Evolutionary conservation across 2,888 invertebrate species (phyloP).

Genomic region (Volucella bombylans): DNA sequence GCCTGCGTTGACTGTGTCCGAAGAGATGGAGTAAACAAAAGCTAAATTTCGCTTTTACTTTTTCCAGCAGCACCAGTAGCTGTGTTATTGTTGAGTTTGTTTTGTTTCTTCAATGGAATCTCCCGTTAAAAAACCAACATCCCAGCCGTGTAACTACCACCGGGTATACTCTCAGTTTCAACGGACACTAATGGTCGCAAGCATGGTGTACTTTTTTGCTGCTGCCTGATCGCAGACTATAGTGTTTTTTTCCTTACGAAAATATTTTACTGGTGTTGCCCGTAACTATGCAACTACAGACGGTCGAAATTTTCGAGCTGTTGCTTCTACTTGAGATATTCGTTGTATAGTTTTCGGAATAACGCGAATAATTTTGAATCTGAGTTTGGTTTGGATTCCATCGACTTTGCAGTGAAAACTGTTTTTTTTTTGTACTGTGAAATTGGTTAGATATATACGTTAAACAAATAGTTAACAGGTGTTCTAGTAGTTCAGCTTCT

Average conservation of each 20-base stretch:
- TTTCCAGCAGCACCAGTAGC: constrained; percentile 20
- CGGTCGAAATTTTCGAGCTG: constrained; percentile 41
- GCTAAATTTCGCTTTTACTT: constrained; percentile 67
- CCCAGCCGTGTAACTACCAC: constrained; percentile 30
- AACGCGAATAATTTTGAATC: neutral
- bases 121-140: constrained; percentile 10
- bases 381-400: neutral
- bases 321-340: constrained; percentile 36
- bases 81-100: constrained; percentile 55
- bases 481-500: no score
- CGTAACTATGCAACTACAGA: constrained; percentile 53
- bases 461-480: no score
- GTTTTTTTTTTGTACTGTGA: neutral
- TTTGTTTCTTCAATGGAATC: neutral
- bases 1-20: neutral
- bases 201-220: constrained; percentile 37
- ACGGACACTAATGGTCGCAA: constrained; percentile 58
- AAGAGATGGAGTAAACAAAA: constrained; percentile 48
- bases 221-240: constrained; percentile 44
- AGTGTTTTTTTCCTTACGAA: constrained; percentile 27
- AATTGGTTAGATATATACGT: no score
- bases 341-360: constrained; percentile 52
- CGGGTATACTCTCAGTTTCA: constrained; percentile 57
- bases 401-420: neutral
- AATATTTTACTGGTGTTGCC: constrained; percentile 11